phyloP scores from a whole-genome alignment of 2,113 vertebrate species.

The Reinhardtius hippoglossoides region DNA sequence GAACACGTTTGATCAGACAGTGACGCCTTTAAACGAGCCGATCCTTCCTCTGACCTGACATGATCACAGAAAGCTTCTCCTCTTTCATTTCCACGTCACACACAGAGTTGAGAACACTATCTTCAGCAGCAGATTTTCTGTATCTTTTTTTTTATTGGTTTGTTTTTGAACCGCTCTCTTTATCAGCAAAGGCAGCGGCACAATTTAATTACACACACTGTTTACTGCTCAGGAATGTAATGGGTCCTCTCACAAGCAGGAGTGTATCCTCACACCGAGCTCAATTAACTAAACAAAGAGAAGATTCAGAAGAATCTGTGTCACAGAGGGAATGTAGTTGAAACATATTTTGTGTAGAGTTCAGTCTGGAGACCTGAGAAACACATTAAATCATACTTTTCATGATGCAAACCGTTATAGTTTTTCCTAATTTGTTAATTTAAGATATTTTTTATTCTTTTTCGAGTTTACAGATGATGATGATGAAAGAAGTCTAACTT shows the following conservation, averaged over 20 bases:
- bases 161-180: not conserved
- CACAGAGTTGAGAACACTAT: not conserved
- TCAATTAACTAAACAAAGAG: not conserved
- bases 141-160: too few species aligned
- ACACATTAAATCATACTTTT: too few species aligned
- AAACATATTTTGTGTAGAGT: too few species aligned
- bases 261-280: not conserved
- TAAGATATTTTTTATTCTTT: too few species aligned
- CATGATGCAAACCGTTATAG: too few species aligned
- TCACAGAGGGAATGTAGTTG: too few species aligned
- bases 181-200: not conserved
- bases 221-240: not conserved
- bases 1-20: not conserved
- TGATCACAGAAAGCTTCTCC: slow-evolving; percentile 17
- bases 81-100: not conserved
- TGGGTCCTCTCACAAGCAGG: not conserved
- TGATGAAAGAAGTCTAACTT: too few species aligned
- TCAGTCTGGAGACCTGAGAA: too few species aligned
- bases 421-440: too few species aligned
- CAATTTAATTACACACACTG: not conserved
- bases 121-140: not conserved
- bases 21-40: not conserved
- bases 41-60: slow-evolving; percentile 9
- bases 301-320: not conserved
- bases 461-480: too few species aligned